A percentile compares a stretch with the other conserved stretches of the same genome.
Conservation (phyloP, 1,140 invertebrate genomes). For the Polyergus mexicanus region DNA sequence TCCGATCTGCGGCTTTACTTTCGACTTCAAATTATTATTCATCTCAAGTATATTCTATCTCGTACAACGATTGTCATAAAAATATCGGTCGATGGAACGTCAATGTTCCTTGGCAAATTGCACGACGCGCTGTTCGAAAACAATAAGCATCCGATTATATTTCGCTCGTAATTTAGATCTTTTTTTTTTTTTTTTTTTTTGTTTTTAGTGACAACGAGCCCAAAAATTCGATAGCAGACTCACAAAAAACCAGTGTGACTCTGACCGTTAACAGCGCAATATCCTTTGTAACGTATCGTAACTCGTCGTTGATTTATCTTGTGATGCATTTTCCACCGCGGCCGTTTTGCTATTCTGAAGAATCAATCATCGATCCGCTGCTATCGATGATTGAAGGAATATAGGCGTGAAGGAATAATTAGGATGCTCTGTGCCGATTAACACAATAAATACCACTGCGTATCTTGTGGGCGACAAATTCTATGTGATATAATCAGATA, state of each 20-base stretch:
- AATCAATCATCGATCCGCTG: not conserved
- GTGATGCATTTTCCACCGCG: too few species aligned
- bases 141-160: conserved; percentile 61
- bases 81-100: conserved; percentile 13
- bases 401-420: not conserved
- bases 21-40: conserved; percentile 48
- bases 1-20: not conserved
- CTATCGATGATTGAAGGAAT: not conserved
- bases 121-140: conserved; percentile 31
- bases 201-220: conserved; percentile 28
- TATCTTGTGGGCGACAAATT: conserved; percentile 48
- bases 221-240: conserved; percentile 41
- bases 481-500: conserved; percentile 45
- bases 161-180: conserved; percentile 52
- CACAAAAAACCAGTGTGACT: not conserved
- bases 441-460: conserved; percentile 31
- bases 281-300: conserved; percentile 39
- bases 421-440: conserved; percentile 2
- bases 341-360: not conserved
- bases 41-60: not conserved
- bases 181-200: not conserved
- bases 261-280: not conserved
- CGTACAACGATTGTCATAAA: not conserved
- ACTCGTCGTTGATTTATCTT: conserved; percentile 27
- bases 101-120: conserved; percentile 6